Conservation (phyloP, 2,797 vertebrate genomes). For the Sternarchorhynchus goeldii region DNA sequence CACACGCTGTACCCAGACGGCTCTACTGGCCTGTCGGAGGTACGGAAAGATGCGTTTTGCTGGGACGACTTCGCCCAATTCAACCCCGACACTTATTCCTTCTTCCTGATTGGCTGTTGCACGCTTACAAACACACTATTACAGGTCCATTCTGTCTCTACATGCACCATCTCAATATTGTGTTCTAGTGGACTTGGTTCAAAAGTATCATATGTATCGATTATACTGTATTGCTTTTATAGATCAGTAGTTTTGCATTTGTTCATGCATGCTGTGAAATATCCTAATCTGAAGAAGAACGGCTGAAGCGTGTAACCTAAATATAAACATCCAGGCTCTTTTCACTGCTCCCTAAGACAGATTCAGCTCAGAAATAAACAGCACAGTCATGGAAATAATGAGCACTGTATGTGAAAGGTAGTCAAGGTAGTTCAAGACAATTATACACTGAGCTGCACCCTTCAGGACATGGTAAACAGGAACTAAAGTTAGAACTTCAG, state of each 20-base stretch:
- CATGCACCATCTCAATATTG: too few species aligned
- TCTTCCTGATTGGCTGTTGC: too few species aligned
- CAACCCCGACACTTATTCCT: too few species aligned
- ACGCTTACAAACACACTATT: too few species aligned
- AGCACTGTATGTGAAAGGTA: neutral
- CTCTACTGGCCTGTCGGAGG: neutral
- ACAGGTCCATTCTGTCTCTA: neutral
- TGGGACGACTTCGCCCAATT: neutral
- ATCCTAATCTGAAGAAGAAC: neutral
- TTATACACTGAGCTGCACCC: conserved; percentile 15
- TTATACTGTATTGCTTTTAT: neutral
- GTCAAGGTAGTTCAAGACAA: conserved; percentile 20
- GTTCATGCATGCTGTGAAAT: neutral
- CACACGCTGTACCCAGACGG: neutral
- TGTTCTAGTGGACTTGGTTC: too few species aligned
- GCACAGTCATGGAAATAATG: neutral
- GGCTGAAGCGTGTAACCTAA: neutral
- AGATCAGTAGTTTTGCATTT: neutral
- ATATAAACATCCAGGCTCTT: neutral
- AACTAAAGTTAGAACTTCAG: conserved; percentile 27
- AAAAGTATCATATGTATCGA: too few species aligned
- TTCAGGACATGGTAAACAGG: conserved; percentile 6
- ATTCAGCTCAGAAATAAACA: neutral
- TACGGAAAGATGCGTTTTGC: neutral
- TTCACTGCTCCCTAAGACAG: neutral